Evolutionary conservation across 2,113 vertebrate species (phyloP).

Genomic region (Stictonetta naevosa): DNA sequence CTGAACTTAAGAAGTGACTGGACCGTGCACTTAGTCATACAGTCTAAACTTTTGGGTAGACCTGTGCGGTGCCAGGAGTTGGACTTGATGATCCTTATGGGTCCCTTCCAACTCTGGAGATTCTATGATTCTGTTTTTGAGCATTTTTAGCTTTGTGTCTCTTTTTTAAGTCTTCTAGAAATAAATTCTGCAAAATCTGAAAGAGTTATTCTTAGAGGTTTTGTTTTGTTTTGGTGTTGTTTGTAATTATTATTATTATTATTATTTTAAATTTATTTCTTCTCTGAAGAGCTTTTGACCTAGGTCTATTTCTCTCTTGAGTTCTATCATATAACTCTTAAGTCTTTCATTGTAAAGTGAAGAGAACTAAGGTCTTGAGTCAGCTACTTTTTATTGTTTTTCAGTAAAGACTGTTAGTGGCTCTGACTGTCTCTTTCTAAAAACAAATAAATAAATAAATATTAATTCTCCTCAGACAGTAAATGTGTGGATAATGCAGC

Average conservation of each 20-base stretch:
- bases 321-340: not conserved
- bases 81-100: no score
- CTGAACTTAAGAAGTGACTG: no score
- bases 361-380: not conserved
- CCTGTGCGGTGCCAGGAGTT: no score
- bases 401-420: not conserved
- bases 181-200: not conserved
- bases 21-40: no score
- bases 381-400: not conserved
- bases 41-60: no score
- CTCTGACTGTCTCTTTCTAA: not conserved
- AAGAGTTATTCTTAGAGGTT: not conserved
- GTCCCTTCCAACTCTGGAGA: no score
- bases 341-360: not conserved
- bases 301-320: not conserved
- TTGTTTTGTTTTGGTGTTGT: no score
- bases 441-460: not conserved
- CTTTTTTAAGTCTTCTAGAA: not conserved
- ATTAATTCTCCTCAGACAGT: not conserved
- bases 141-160: not conserved
- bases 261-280: not conserved
- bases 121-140: not conserved
- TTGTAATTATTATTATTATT: no score
- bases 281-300: not conserved
- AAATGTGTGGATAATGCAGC: not conserved